Percentiles rank a stretch among this genome's conserved stretches.
Conservation (phyloP, 2,888 invertebrate species). For the Papilio demoleus region DNA sequence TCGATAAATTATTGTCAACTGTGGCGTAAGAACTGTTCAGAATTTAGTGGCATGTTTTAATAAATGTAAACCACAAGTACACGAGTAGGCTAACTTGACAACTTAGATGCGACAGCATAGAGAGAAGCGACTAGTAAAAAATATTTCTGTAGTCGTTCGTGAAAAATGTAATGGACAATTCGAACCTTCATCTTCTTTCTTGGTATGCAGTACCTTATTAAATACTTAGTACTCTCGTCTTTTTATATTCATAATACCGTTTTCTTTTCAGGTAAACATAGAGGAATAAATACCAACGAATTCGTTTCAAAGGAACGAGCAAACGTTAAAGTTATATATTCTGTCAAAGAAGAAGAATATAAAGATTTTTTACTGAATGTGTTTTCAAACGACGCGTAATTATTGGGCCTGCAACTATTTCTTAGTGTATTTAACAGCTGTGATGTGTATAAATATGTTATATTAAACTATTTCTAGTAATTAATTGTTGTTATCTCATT, state of each 20-base stretch:
- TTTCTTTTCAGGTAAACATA: slow-evolving; percentile 56
- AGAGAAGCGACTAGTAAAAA: no score
- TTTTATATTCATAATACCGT: no score
- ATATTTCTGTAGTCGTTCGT: no score
- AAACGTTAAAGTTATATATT: slow-evolving; percentile 62
- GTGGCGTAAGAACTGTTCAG: no score
- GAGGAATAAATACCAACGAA: slow-evolving; percentile 62
- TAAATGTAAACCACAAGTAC: no score
- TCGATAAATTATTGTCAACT: no score
- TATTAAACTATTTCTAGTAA: neutral
- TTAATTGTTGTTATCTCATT: neutral
- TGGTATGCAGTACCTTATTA: neutral
- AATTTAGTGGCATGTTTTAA: no score
- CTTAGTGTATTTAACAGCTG: neutral
- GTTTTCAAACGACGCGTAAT: slow-evolving; percentile 46
- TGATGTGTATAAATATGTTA: neutral
- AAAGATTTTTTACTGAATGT: slow-evolving; percentile 61
- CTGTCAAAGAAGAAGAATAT: slow-evolving; percentile 61
- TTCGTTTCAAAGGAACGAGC: slow-evolving; percentile 61
- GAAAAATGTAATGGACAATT: neutral
- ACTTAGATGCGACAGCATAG: no score
- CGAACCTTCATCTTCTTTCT: neutral
- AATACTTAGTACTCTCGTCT: no score
- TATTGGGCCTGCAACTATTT: neutral
- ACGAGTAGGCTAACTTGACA: no score